phyloP scores from a whole-genome alignment of 2,113 vertebrate species.

The Morone saxatilis region DNA sequence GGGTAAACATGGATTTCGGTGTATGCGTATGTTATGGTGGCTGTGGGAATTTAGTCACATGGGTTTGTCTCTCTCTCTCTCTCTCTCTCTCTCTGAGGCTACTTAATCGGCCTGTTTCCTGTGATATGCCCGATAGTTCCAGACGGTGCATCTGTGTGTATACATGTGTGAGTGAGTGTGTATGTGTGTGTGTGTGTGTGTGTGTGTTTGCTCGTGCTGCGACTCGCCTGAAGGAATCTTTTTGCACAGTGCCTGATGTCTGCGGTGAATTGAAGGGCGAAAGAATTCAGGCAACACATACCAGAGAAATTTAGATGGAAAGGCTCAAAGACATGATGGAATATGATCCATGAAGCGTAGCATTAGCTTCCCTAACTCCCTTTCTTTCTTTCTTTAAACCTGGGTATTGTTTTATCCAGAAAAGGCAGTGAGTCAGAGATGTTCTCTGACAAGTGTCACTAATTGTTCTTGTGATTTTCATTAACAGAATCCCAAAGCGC shows the following conservation, averaged over 20 bases:
- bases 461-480: not conserved
- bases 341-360: not conserved
- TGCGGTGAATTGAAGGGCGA: slow-evolving; percentile 14
- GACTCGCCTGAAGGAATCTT: slow-evolving; percentile 43
- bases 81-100: not conserved
- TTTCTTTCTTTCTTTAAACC: not conserved
- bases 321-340: not conserved
- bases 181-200: not conserved
- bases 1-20: not conserved
- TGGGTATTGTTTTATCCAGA: not conserved
- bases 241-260: slow-evolving; percentile 15
- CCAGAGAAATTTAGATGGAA: slow-evolving; percentile 29
- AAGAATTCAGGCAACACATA: slow-evolving; percentile 39
- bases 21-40: slow-evolving; percentile 12
- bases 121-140: slow-evolving; percentile 38
- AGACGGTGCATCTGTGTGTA: slow-evolving; percentile 34
- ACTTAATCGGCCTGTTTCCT: slow-evolving; percentile 44
- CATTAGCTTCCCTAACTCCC: not conserved
- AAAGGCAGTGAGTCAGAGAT: not conserved
- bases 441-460: not conserved
- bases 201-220: slow-evolving; percentile 17
- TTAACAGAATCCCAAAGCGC: not conserved
- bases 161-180: not conserved
- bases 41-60: slow-evolving; percentile 51
- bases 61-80: not conserved